Conservation (phyloP, 2,797 vertebrate species). For the Crenichthys baileyi region DNA sequence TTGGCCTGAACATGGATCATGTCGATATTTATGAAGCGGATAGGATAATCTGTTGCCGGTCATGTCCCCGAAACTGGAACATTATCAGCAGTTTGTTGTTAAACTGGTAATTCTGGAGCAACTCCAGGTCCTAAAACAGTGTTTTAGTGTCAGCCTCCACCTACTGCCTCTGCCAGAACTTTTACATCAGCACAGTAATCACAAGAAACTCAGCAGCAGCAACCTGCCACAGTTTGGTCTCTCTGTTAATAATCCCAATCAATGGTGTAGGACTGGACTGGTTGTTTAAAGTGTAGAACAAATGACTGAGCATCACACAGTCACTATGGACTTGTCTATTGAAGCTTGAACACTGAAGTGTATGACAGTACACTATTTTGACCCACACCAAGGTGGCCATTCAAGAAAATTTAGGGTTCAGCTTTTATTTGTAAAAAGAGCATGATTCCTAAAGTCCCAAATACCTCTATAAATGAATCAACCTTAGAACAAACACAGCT, state of each 20-base stretch:
- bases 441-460: conserved; percentile 17
- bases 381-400: not conserved
- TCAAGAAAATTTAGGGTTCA: not conserved
- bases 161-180: conserved; percentile 35
- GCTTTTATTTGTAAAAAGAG: conserved; percentile 4
- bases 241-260: not conserved
- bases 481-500: not conserved
- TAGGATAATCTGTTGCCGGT: conserved; percentile 24
- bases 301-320: not conserved
- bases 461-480: conserved; percentile 19
- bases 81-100: conserved; percentile 18
- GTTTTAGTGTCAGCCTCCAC: conserved; percentile 41
- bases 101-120: conserved; percentile 48
- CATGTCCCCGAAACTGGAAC: conserved; percentile 27
- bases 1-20: not conserved
- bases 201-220: conserved; percentile 1
- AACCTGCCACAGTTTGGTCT: conserved; percentile 1
- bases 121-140: conserved; percentile 53
- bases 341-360: not conserved
- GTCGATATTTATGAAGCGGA: not conserved
- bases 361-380: not conserved
- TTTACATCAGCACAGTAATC: conserved; percentile 33
- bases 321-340: not conserved
- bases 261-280: not conserved
- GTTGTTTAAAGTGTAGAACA: not conserved